These are phyloP conservation scores for Camponotus vicinus DNA, from an alignment of 1,140 invertebrate species.

Conservation along the genomic window DNA sequence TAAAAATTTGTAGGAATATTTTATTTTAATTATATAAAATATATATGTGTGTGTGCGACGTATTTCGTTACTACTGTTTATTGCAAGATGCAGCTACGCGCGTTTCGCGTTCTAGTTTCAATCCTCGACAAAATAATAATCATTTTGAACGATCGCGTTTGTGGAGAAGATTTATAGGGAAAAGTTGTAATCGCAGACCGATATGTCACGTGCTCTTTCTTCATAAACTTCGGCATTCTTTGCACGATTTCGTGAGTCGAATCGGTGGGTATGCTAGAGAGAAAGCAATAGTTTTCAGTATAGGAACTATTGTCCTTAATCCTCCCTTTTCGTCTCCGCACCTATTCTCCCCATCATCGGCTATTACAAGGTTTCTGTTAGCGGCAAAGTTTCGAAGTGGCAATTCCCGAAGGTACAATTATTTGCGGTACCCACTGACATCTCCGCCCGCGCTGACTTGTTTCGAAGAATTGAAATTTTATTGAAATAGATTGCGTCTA, in stretches of 20 bases:
- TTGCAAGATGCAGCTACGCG: not conserved
- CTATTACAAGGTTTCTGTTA: conserved; percentile 78
- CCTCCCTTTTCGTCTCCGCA: conserved; percentile 17
- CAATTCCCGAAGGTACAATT: conserved; percentile 78
- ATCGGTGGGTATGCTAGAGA: conserved; percentile 35
- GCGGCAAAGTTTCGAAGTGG: conserved; percentile 78
- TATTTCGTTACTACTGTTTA: not conserved
- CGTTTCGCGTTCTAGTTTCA: not conserved
- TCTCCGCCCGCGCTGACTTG: conserved; percentile 16
- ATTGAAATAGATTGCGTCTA: conserved; percentile 41
- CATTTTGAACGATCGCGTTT: conserved; percentile 30
- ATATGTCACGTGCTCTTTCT: conserved; percentile 67
- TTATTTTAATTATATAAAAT: not conserved
- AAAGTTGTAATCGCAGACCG: conserved; percentile 60
- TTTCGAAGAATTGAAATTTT: conserved; percentile 58
- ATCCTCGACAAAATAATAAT: conserved; percentile 27
- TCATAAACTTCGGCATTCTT: conserved; percentile 63
- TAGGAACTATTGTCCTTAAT: conserved; percentile 62
- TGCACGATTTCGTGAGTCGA: conserved; percentile 65
- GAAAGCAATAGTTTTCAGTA: conserved; percentile 57
- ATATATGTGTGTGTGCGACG: not conserved
- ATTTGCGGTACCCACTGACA: conserved; percentile 70
- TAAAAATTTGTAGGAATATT: conserved; percentile 17
- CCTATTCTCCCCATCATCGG: conserved; percentile 56
- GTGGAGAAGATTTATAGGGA: conserved; percentile 34